These are phyloP conservation scores for Chaenocephalus aceratus DNA, from an alignment of 2,113 vertebrate genomes.

Conservation along the genomic window DNA sequence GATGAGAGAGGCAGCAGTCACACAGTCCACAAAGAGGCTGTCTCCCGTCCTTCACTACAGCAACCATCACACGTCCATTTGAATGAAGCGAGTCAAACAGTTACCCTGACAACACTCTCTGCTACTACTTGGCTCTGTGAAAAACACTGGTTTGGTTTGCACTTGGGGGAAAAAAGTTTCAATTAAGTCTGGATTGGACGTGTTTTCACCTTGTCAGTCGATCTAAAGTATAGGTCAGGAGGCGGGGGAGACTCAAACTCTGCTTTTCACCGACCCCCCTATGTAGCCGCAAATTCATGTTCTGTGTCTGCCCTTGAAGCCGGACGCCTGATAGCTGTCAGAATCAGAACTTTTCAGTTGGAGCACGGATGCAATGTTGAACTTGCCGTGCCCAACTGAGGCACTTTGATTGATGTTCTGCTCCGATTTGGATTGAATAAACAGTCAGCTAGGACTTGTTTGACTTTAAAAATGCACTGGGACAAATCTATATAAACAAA, in stretches of 20 bases:
- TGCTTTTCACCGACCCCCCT: background rate
- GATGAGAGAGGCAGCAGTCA: background rate
- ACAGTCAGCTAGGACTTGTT: background rate
- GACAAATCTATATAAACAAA: background rate
- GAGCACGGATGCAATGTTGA: background rate
- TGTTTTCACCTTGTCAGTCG: background rate
- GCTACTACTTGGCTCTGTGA: background rate
- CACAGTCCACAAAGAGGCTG: no score
- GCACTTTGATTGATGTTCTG: conserved; percentile 24
- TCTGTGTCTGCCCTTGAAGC: conserved; percentile 23
- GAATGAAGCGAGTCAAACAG: conserved; percentile 6
- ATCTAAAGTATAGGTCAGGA: conserved; percentile 14
- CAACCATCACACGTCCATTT: conserved; percentile 1
- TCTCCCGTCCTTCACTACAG: background rate
- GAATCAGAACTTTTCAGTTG: background rate
- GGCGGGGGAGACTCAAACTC: background rate
- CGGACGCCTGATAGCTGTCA: conserved; percentile 31
- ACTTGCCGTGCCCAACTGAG: background rate
- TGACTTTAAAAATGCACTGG: background rate
- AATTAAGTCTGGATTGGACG: conserved; percentile 11
- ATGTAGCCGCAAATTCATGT: conserved; percentile 9
- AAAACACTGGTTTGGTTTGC: background rate
- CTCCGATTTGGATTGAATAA: conserved; percentile 12
- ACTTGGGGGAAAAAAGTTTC: conserved; percentile 3
- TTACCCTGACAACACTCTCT: conserved; percentile 50